Base-by-base conservation (phyloP, 1,140 invertebrate species). In the Orius laevigatus region DNA sequence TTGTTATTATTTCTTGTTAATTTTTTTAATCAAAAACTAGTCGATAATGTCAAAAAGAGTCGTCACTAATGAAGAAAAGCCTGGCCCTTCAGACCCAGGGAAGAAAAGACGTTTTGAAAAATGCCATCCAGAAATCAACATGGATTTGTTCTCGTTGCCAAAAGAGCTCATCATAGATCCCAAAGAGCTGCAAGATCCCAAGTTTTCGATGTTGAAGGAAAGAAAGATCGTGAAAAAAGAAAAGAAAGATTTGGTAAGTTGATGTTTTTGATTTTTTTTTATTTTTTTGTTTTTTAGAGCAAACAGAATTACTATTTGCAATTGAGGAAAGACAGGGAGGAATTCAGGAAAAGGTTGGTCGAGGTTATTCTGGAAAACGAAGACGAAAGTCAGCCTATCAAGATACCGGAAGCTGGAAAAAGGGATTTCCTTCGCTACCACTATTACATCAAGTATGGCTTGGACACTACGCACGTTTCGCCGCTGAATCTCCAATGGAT, bases 381-480 rank as follows among this genome's bases (percentile, higher is more conserved):
- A 16, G 12, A 48, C 0, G 68, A 71, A 51, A 63, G 66, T 12
- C 60, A 61, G 14, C 8, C 18, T 1, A n/a, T 6, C 1, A 36
- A 41, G 19, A 58, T 73, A 56, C 72, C 76, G 25, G 69, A 69
- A 12, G 66, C 70, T 6, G 66, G 72, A 25, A 79, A 86, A 56
- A 73, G 73, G 48, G 74, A 84, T 58, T 63, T 83, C 53, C 62
- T 86, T 55, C 71, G 83, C 53, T 93, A 93, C 66, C 86, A 90
- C 61, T 89, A 88, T 65, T 94, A 91, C 57, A 76, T 92, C 45
- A 78, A 80, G 58, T 79, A 89, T 64, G 88, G 86, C 0, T 79
- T 92, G 31, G 85, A 90, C 59, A 87, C 86, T 33, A 75, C 79
- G 46, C 78, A 89, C 61, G 81, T 93, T 1, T 79, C 84, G 14